Conservation (phyloP, 2,888 invertebrate species). For the Pharmacophagus antenor region DNA sequence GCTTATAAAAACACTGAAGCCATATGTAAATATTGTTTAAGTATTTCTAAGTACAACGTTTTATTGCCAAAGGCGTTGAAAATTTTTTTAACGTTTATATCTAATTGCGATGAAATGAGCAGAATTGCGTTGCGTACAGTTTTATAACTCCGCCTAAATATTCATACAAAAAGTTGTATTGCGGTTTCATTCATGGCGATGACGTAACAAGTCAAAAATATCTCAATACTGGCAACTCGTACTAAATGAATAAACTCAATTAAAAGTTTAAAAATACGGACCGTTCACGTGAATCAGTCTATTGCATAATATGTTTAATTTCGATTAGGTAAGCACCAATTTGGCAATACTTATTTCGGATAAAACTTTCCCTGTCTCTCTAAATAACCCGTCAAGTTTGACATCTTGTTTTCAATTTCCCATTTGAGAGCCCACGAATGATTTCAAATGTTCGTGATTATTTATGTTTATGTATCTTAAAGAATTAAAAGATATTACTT, state of each 20-base stretch:
- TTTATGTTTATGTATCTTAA: constrained; percentile 21
- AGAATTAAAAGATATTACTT: constrained; percentile 13
- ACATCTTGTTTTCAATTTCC: constrained; percentile 29
- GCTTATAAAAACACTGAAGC: background rate
- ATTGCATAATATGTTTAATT: constrained; percentile 44
- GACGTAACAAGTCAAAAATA: constrained; percentile 45
- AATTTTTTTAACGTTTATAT: constrained; percentile 22
- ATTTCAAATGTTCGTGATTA: constrained; percentile 17
- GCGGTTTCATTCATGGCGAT: constrained; percentile 34
- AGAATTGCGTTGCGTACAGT: constrained; percentile 34
- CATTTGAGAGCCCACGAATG: constrained; percentile 12
- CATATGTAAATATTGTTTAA: constrained; percentile 6
- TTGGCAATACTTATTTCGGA: constrained; percentile 38
- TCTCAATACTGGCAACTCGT: constrained; percentile 37
- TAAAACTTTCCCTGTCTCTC: constrained; percentile 38
- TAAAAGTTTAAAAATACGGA: constrained; percentile 49
- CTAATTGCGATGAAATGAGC: constrained; percentile 7
- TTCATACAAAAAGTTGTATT: constrained; percentile 33
- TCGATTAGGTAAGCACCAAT: constrained; percentile 46
- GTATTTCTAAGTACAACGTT: constrained; percentile 14
- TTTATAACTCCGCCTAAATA: constrained; percentile 37
- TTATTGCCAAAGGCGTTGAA: constrained; percentile 15
- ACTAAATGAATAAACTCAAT: constrained; percentile 52
- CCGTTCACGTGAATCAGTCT: constrained; percentile 45
- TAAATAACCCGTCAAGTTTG: constrained; percentile 38